These are phyloP conservation scores for Cryptocephalus primarius DNA, from an alignment of 2,888 invertebrate genomes.

Conservation along the genomic window DNA sequence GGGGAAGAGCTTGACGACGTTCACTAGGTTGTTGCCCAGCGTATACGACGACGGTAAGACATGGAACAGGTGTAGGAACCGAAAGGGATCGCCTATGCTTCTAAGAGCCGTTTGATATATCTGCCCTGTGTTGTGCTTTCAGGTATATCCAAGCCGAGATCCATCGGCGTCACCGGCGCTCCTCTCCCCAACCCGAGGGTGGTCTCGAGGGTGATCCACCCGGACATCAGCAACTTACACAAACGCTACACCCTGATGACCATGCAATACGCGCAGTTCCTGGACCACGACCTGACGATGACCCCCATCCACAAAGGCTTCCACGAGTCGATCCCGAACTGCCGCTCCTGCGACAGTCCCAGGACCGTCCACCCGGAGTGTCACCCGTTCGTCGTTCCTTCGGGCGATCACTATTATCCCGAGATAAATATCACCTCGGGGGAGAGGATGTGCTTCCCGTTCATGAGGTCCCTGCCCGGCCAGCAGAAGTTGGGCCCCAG, in stretches of 20 bases:
- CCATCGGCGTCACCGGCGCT: slow-evolving; percentile 61
- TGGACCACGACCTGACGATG: slow-evolving; percentile 91
- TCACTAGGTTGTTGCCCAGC: slow-evolving; percentile 73
- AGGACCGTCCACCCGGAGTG: slow-evolving; percentile 87
- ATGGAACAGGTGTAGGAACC: no score
- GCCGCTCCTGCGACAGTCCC: slow-evolving; percentile 78
- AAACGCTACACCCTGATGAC: slow-evolving; percentile 81
- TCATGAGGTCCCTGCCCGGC: slow-evolving; percentile 87
- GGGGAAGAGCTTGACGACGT: slow-evolving; percentile 76
- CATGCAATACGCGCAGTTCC: slow-evolving; percentile 91
- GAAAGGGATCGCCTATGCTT: neutral
- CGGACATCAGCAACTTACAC: slow-evolving; percentile 83
- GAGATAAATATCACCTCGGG: slow-evolving; percentile 76
- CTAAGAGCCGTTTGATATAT: no score
- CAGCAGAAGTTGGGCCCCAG: slow-evolving; percentile 80
- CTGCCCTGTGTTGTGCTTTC: slow-evolving; percentile 5
- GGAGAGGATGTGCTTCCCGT: slow-evolving; percentile 80
- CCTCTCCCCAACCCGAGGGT: slow-evolving; percentile 76
- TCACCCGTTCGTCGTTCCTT: slow-evolving; percentile 81
- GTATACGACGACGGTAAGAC: slow-evolving; percentile 73
- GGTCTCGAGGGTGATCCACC: slow-evolving; percentile 81
- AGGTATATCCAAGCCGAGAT: slow-evolving; percentile 71
- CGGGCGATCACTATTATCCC: slow-evolving; percentile 83
- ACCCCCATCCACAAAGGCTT: slow-evolving; percentile 87
- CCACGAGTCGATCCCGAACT: slow-evolving; percentile 82